phyloP scores from a whole-genome alignment of 2,888 invertebrate species.

The Actias luna region DNA sequence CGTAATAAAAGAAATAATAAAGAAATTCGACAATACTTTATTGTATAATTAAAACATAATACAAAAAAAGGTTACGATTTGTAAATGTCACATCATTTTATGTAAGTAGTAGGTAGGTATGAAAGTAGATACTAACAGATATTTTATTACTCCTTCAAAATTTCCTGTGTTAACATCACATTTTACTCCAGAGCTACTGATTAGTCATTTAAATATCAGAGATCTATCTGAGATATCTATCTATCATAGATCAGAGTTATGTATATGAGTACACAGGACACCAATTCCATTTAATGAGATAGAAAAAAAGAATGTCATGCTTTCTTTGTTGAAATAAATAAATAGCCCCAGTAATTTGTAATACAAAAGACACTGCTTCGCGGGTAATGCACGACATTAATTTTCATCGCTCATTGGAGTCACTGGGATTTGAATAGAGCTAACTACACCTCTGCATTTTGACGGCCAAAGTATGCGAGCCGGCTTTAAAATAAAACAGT shows the following conservation, averaged over 20 bases:
- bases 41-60: too few species aligned
- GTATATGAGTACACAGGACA: neutral
- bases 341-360: slow-evolving; percentile 33
- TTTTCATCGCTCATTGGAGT: slow-evolving; percentile 47
- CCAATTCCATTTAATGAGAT: slow-evolving; percentile 1
- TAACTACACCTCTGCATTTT: slow-evolving; percentile 64
- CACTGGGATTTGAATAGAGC: slow-evolving; percentile 46
- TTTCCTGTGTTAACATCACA: too few species aligned
- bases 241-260: neutral
- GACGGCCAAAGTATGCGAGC: slow-evolving; percentile 65
- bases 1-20: too few species aligned
- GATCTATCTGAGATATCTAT: too few species aligned
- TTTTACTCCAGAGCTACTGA: too few species aligned
- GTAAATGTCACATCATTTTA: too few species aligned
- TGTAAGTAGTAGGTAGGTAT: too few species aligned
- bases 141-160: too few species aligned
- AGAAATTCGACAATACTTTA: too few species aligned
- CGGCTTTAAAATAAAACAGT: slow-evolving; percentile 78
- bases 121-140: too few species aligned
- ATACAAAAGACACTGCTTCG: slow-evolving; percentile 34
- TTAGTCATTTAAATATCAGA: too few species aligned
- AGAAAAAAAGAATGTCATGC: slow-evolving; percentile 34
- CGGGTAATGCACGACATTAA: slow-evolving; percentile 70
- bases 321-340: slow-evolving; percentile 34
- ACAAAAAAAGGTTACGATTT: too few species aligned